phyloP scores from a whole-genome alignment of 2,888 invertebrate species.

The Psococerastis gibbosa region DNA sequence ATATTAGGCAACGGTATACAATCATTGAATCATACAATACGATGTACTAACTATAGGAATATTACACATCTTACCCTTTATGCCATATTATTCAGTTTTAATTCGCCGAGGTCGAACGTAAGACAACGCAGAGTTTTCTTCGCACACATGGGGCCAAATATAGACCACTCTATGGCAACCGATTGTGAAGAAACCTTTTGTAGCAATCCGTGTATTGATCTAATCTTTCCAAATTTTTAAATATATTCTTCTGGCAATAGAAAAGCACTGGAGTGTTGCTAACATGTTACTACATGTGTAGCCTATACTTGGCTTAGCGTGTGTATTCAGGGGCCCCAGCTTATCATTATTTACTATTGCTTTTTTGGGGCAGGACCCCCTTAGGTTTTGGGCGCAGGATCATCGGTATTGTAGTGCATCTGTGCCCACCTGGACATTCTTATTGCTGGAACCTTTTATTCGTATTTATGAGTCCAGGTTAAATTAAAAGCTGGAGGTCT shows the following conservation, averaged over 20 bases:
- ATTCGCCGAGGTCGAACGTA: neutral
- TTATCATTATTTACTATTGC: neutral
- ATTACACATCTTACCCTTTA: no score
- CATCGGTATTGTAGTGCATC: neutral
- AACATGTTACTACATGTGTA: conserved; percentile 2
- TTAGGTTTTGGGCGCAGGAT: neutral
- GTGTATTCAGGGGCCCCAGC: neutral
- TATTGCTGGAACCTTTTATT: conserved; percentile 2
- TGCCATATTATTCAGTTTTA: neutral
- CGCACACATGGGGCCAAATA: neutral
- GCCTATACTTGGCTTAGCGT: neutral
- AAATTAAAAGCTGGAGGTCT: conserved; percentile 1
- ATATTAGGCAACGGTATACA: neutral
- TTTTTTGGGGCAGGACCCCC: neutral
- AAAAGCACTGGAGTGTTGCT: conserved; percentile 9
- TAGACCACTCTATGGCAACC: neutral
- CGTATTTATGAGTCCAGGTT: conserved; percentile 1
- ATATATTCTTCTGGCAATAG: conserved; percentile 9
- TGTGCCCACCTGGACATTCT: conserved; percentile 1
- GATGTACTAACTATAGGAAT: no score
- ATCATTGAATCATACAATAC: no score
- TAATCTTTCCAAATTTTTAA: conserved; percentile 10
- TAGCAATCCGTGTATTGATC: conserved; percentile 7
- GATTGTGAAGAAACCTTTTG: neutral
- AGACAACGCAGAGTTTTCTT: neutral